These are phyloP conservation scores for Pteropus alecto DNA, from an alignment of 2,113 vertebrate species.

Conservation along the genomic window DNA sequence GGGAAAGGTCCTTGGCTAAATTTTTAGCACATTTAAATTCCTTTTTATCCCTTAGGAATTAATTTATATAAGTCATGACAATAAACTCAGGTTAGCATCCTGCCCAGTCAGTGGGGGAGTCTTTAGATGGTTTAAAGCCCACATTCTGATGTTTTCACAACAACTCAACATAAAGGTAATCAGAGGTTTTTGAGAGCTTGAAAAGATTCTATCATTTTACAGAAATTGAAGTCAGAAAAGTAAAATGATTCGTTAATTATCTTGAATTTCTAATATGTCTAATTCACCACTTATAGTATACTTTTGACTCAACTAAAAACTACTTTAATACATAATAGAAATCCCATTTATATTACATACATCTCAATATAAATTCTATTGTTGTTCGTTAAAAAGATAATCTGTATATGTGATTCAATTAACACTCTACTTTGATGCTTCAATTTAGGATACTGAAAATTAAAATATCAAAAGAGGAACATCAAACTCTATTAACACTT, in stretches of 20 bases:
- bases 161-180: constrained; percentile 2
- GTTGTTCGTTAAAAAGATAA: neutral
- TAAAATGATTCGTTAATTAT: constrained; percentile 12
- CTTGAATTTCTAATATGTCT: constrained; percentile 11
- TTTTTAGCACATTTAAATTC: constrained; percentile 25
- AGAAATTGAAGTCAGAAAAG: neutral
- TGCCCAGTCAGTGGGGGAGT: neutral
- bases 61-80: neutral
- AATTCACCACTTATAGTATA: neutral
- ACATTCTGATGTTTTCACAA: constrained; percentile 6
- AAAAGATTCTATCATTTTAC: constrained; percentile 3
- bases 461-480: constrained; percentile 3
- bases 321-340: neutral
- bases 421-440: constrained; percentile 13
- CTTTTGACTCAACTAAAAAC: constrained; percentile 16
- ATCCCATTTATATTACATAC: neutral
- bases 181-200: neutral
- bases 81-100: neutral
- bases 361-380: constrained; percentile 13
- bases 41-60: neutral
- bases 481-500: constrained; percentile 12
- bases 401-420: neutral
- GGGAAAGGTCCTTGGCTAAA: neutral
- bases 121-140: neutral
- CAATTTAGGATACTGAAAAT: constrained; percentile 17